A percentile compares a stretch with the other conserved stretches of the same genome.
phyloP scores from a whole-genome alignment of 2,888 invertebrate genomes.

The Microchrysa polita region DNA sequence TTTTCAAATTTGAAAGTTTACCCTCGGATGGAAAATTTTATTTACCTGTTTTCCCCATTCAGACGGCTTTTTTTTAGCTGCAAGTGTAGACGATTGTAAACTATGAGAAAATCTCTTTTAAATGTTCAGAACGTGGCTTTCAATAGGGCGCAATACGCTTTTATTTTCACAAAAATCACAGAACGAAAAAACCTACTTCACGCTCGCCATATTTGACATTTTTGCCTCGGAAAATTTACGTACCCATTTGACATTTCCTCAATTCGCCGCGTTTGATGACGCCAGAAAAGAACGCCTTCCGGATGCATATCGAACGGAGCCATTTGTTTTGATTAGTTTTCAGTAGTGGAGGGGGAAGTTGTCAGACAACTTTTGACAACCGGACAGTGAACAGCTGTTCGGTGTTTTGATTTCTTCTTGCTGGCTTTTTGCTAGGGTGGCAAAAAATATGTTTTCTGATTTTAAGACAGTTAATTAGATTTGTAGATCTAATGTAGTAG shows the following conservation, averaged over 20 bases:
- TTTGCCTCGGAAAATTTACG: conserved; percentile 16
- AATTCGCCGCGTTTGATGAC: conserved; percentile 22
- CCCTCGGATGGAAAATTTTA: background rate
- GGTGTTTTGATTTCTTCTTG: background rate
- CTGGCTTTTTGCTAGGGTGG: conserved; percentile 21
- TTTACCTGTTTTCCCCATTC: conserved; percentile 36
- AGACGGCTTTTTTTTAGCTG: background rate
- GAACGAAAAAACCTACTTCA: background rate
- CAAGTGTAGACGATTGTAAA: no score
- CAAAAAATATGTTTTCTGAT: background rate
- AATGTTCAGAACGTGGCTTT: no score
- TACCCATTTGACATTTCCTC: background rate
- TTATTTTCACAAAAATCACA: background rate
- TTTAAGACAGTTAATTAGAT: background rate
- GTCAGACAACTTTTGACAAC: background rate
- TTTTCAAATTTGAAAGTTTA: conserved; percentile 41
- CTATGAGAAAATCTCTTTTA: no score
- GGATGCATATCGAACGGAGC: background rate
- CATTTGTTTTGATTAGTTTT: background rate
- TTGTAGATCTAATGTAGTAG: background rate
- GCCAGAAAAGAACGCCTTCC: background rate
- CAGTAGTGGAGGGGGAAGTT: background rate
- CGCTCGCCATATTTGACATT: conserved; percentile 39
- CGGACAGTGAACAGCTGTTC: conserved; percentile 8
- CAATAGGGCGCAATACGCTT: no score